phyloP scores from a whole-genome alignment of 2,888 invertebrate species.

The Pollenia labialis region DNA sequence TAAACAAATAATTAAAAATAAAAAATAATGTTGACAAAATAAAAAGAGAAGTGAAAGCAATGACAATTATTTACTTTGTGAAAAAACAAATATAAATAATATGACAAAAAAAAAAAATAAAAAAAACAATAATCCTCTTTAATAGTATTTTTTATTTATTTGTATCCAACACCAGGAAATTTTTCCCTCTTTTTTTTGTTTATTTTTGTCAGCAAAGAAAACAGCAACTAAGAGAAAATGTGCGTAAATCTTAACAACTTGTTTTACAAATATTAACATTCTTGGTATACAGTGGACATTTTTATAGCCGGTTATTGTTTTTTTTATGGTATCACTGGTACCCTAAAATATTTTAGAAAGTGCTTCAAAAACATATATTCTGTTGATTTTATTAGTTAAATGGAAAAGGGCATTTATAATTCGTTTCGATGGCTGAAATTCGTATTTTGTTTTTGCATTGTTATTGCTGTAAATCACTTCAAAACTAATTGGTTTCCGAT shows the following conservation, averaged over 20 bases:
- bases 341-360: constrained; percentile 14
- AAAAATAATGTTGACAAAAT: background rate
- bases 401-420: background rate
- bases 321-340: background rate
- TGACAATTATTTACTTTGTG: constrained; percentile 25
- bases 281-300: constrained; percentile 53
- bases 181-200: constrained; percentile 5
- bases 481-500: constrained; percentile 73
- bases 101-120: constrained; percentile 18
- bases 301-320: constrained; percentile 3
- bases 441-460: constrained; percentile 25
- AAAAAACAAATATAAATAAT: constrained; percentile 25
- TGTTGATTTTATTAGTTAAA: background rate
- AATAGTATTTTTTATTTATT: constrained; percentile 42
- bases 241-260: constrained; percentile 64
- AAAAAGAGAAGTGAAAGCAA: background rate
- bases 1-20: constrained; percentile 1
- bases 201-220: constrained; percentile 1
- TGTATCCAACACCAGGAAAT: background rate
- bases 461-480: constrained; percentile 69
- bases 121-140: constrained; percentile 56
- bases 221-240: constrained; percentile 15
- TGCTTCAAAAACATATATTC: background rate
- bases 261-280: constrained; percentile 64
- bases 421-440: background rate